Conservation (phyloP, 2,113 vertebrate genomes). For the Cyrtonyx montezumae region DNA sequence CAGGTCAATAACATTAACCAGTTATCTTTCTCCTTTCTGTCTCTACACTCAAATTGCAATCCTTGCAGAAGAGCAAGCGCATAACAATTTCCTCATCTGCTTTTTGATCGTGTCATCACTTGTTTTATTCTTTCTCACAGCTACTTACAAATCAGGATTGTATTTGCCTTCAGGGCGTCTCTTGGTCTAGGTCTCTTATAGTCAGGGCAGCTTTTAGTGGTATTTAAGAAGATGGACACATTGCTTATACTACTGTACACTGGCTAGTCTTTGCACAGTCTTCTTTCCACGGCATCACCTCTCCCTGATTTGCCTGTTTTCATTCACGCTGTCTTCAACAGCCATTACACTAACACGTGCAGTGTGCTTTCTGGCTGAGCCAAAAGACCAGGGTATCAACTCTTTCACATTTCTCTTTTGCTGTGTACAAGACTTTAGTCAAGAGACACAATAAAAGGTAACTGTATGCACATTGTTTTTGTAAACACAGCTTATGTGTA, state of each 20-base stretch:
- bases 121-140: neutral
- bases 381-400: neutral
- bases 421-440: neutral
- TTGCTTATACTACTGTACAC: neutral
- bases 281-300: neutral
- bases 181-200: neutral
- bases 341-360: neutral
- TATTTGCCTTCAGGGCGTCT: neutral
- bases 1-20: neutral
- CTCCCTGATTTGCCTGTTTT: neutral
- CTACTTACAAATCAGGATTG: neutral
- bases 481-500: neutral
- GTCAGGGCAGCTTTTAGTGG: neutral
- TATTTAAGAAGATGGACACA: neutral
- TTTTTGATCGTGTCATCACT: neutral
- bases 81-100: neutral
- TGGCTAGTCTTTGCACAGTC: neutral
- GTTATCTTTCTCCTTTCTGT: neutral
- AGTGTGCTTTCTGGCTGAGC: neutral
- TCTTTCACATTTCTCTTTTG: neutral
- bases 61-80: neutral
- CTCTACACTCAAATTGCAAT: neutral
- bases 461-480: neutral
- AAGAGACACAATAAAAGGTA: neutral
- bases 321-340: neutral